phyloP scores from a whole-genome alignment of 2,797 vertebrate genomes.

The Epinephelus coioides region DNA sequence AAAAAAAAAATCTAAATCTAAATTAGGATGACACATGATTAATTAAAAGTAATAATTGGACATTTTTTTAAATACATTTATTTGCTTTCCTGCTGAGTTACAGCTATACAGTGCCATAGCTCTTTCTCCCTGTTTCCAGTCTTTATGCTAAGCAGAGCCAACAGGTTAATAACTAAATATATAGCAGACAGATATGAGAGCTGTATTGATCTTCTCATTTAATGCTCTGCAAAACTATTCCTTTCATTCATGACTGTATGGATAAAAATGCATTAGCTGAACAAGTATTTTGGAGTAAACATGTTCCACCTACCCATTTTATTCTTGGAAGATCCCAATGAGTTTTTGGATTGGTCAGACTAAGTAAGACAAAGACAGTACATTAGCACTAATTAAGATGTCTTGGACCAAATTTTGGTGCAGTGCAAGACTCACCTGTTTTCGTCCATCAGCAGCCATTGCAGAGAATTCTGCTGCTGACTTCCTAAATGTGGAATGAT shows the following conservation, averaged over 20 bases:
- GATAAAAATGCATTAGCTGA: neutral
- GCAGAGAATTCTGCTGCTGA: slow-evolving; percentile 63
- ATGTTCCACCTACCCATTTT: slow-evolving; percentile 82
- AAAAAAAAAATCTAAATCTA: no score
- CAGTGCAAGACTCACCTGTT: slow-evolving; percentile 61
- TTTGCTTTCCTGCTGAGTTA: neutral
- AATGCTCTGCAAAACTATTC: neutral
- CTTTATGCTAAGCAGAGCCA: neutral
- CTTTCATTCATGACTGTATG: neutral
- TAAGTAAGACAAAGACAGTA: slow-evolving; percentile 62
- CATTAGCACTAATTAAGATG: slow-evolving; percentile 19
- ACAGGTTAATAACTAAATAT: neutral
- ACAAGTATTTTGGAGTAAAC: slow-evolving; percentile 1
- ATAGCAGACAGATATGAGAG: neutral
- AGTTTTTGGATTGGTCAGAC: slow-evolving; percentile 80
- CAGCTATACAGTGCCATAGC: neutral
- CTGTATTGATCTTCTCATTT: neutral
- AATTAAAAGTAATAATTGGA: neutral
- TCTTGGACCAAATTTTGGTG: neutral
- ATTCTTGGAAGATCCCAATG: slow-evolving; percentile 78
- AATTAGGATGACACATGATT: neutral
- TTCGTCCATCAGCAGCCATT: slow-evolving; percentile 60
- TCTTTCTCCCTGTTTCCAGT: neutral
- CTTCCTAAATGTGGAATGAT: slow-evolving; percentile 67
- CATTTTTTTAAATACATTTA: neutral